Base-by-base conservation (phyloP, 2,113 vertebrate species). In the Alectura lathami region DNA sequence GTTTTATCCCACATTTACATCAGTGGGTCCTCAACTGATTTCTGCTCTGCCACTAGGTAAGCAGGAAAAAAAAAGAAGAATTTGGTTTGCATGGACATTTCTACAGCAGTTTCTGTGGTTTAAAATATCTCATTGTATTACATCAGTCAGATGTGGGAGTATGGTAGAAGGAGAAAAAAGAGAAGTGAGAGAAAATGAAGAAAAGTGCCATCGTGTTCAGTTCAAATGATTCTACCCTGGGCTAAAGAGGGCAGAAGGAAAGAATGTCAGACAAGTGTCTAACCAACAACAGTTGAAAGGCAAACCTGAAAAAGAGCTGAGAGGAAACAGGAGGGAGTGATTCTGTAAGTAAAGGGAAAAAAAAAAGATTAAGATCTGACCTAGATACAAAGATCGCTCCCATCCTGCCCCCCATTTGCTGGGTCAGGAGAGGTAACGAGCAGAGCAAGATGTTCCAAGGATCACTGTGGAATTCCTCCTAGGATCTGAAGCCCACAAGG, bases 281-380 rank as follows among this genome's bases (percentile, higher is more conserved):
- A 82, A 64, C 36, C 43, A 67, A 30, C 43, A 20, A 69, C 72
- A 92, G 64, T 1, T 78, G 66, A 91, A 91, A 88, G 51, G 54
- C 47, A 43, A 86, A 78, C 78, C 32, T 91, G 73, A 67, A 42
- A 54, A 70, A 50, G 60, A 88, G 26, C 67, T 40, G 51, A 76
- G 67, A 66, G 60, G 38, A 81, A 90, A 84, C 12, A 63, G 47
- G 47, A 86, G 43, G 80, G 60, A 92, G 56, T 53, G 47, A 82
- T 78, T 75, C 38, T 51, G 36, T 36, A 86, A 86, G 77, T 60
- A 62, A 86, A 88, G 64, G 27, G 30, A 60, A 22, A 30, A 26
- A 85, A 83, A 82, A 78, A 88, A 64, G 5, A 77, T 77, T 70
- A 86, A 70, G 62, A 84, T 91, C 83, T 92, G 81, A 92, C 92